phyloP scores from a whole-genome alignment of 1,140 invertebrate genomes.

The Saxidomus purpurata region DNA sequence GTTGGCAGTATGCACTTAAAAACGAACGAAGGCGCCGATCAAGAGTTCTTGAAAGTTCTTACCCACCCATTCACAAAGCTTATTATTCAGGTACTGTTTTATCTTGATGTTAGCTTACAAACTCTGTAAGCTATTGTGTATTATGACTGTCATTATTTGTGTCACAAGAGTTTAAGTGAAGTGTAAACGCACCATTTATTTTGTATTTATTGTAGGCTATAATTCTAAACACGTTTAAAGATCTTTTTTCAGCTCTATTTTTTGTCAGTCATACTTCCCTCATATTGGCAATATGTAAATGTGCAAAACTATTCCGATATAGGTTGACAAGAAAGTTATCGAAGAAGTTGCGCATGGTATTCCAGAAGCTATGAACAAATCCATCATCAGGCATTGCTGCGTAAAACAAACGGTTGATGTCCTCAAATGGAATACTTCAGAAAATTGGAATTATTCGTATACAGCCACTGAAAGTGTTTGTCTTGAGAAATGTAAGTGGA shows the following conservation, averaged over 20 bases:
- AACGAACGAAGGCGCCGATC: constrained; percentile 74
- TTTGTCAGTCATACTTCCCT: no score
- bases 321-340: constrained; percentile 68
- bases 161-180: no score
- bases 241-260: no score
- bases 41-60: constrained; percentile 86
- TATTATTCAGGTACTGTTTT: constrained; percentile 87
- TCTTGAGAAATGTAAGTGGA: constrained; percentile 43
- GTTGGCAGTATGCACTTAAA: constrained; percentile 79
- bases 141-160: no score
- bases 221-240: no score
- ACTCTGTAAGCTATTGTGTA: no score
- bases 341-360: constrained; percentile 61
- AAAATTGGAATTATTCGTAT: not conserved
- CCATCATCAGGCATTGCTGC: constrained; percentile 62
- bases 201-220: no score
- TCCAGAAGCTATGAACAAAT: constrained; percentile 41
- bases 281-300: no score
- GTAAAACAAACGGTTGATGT: not conserved
- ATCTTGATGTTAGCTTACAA: no score
- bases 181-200: no score
- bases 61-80: constrained; percentile 87
- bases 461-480: not conserved
- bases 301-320: not conserved
- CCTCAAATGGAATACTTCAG: constrained; percentile 9